Evolutionary conservation across 2,888 invertebrate species (phyloP).

Genomic region (Tetragonula carbonaria): DNA sequence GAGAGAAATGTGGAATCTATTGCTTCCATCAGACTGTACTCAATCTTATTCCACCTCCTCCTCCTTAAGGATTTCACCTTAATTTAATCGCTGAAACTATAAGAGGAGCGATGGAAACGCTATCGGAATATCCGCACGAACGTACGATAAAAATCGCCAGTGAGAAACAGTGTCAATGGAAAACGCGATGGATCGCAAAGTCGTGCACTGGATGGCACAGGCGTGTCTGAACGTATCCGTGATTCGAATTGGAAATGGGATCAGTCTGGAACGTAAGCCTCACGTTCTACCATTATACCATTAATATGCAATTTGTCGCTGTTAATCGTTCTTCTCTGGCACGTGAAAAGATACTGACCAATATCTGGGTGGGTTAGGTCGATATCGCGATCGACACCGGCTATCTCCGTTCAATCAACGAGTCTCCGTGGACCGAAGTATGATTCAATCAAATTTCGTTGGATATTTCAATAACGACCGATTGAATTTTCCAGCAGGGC

Average conservation of each 20-base stretch:
- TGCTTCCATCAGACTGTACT: background rate
- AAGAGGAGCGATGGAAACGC: no score
- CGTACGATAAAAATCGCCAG: no score
- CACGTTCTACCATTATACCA: background rate
- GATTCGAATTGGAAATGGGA: conserved; percentile 3
- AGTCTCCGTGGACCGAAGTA: conserved; percentile 9
- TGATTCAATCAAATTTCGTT: conserved; percentile 44
- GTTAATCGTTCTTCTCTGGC: conserved; percentile 12
- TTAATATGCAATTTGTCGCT: conserved; percentile 45
- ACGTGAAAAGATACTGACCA: conserved; percentile 6
- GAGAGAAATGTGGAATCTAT: background rate
- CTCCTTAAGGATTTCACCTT: no score
- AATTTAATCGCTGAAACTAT: no score
- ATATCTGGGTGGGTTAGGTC: background rate
- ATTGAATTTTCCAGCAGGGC: conserved; percentile 35
- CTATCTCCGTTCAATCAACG: conserved; percentile 37
- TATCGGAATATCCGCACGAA: no score
- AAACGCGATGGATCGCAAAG: background rate
- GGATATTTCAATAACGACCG: conserved; percentile 49
- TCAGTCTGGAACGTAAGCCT: background rate
- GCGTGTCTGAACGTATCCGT: background rate
- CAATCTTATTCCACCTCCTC: no score
- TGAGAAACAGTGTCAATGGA: background rate
- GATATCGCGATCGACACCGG: background rate
- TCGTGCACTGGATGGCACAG: background rate